Evolutionary conservation across 2,797 vertebrate species (phyloP).

Genomic region (Clarias laeviceps): DNA sequence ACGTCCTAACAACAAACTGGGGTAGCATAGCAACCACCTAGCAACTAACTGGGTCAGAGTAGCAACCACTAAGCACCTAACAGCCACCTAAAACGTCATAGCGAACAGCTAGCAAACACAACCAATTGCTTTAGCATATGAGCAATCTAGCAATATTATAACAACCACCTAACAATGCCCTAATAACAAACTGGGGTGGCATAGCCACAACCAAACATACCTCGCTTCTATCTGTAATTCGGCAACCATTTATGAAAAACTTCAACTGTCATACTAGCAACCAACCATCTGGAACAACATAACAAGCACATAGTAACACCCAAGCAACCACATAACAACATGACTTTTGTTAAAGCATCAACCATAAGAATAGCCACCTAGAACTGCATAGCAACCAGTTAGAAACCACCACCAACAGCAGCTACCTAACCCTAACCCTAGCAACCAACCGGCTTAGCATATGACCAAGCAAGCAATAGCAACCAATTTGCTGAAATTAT

Average conservation of each 20-base stretch:
- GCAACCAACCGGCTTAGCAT: background rate
- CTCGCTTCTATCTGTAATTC: no score
- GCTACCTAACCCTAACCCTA: background rate
- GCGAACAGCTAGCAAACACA: background rate
- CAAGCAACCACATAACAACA: no score
- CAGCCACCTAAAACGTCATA: no score
- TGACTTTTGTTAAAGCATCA: no score
- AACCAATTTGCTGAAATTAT: no score
- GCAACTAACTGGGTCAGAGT: background rate
- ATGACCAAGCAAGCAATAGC: background rate
- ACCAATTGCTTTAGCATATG: no score
- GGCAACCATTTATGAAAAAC: no score
- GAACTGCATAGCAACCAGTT: background rate
- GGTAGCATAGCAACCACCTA: background rate
- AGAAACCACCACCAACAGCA: background rate
- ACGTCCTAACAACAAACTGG: no score
- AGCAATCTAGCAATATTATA: background rate
- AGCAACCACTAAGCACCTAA: background rate
- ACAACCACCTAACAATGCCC: background rate
- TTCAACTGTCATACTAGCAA: no score
- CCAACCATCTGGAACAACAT: no score
- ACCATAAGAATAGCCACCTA: no score
- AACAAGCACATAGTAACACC: no score
- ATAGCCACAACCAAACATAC: background rate
- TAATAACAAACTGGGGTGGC: background rate